Percentiles rank a stretch among this genome's conserved stretches.
These are phyloP conservation scores for Pomacea maculata DNA, from an alignment of 1,140 invertebrate species.

Conservation along the genomic window DNA sequence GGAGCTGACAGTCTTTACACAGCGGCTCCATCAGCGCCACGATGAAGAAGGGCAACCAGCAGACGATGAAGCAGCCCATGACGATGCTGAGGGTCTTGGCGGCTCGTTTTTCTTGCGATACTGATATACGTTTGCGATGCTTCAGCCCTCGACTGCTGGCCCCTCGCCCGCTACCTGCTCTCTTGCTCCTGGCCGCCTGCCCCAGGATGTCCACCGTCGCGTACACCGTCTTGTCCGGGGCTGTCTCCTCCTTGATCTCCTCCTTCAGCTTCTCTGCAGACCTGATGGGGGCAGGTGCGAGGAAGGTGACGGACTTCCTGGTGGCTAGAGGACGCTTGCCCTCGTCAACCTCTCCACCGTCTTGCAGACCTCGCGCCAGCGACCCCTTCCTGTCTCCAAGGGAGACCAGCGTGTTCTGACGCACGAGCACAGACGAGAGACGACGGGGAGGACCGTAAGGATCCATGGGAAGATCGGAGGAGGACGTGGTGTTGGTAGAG, in stretches of 20 bases:
- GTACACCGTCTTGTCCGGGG: background rate
- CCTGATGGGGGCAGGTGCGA: slow-evolving; percentile 9
- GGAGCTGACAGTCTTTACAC: slow-evolving; percentile 65
- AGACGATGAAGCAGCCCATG: slow-evolving; percentile 97
- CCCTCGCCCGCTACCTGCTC: background rate
- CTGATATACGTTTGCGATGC: slow-evolving; percentile 88
- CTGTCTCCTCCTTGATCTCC: background rate
- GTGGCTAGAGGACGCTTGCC: background rate
- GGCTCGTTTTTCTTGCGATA: slow-evolving; percentile 96
- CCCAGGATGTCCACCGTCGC: background rate
- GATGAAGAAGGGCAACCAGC: slow-evolving; percentile 98
- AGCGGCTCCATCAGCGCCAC: slow-evolving; percentile 65
- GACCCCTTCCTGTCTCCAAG: slow-evolving; percentile 16
- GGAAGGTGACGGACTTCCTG: slow-evolving; percentile 25
- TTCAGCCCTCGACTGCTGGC: slow-evolving; percentile 65
- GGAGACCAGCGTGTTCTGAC: slow-evolving; percentile 9
- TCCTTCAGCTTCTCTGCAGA: background rate
- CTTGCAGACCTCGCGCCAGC: slow-evolving; percentile 8
- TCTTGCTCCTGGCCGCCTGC: background rate
- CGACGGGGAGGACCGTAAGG: slow-evolving; percentile 14
- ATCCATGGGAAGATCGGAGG: slow-evolving; percentile 16
- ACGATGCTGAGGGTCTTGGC: slow-evolving; percentile 96
- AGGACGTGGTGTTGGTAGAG: slow-evolving; percentile 22
- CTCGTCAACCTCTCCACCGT: background rate
- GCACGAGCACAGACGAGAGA: slow-evolving; percentile 9